A percentile compares a stretch with the other conserved stretches of the same genome.
phyloP scores from a whole-genome alignment of 2,113 vertebrate species.

The Eubucco bourcierii region DNA sequence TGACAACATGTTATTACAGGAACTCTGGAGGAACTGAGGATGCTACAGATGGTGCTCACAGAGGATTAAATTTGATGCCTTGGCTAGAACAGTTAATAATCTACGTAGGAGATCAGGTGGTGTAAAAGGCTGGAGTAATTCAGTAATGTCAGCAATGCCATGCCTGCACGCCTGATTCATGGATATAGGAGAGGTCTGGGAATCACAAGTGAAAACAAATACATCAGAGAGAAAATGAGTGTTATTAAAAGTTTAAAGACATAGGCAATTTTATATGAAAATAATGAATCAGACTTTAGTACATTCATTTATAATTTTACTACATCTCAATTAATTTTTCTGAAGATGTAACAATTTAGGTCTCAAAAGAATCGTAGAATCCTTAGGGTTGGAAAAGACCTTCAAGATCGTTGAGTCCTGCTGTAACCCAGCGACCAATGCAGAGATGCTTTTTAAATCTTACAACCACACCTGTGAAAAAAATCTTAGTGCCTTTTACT shows the following conservation, averaged over 20 bases:
- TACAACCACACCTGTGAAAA: neutral
- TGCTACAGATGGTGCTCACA: slow-evolving; percentile 57
- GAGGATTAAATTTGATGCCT: slow-evolving; percentile 69
- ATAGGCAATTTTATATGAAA: neutral
- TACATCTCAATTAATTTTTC: neutral
- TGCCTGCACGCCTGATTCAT: slow-evolving; percentile 51
- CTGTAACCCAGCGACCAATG: too few relatives aligned
- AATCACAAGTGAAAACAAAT: slow-evolving; percentile 42
- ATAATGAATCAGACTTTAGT: neutral
- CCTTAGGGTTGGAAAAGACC: too few relatives aligned
- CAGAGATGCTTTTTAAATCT: neutral
- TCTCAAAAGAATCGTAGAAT: neutral
- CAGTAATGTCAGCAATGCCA: slow-evolving; percentile 60
- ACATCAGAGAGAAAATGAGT: neutral
- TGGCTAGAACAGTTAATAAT: slow-evolving; percentile 64
- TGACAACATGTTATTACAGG: slow-evolving; percentile 62
- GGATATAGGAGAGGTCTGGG: slow-evolving; percentile 56
- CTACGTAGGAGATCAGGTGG: slow-evolving; percentile 36
- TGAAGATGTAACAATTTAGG: neutral
- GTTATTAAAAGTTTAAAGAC: neutral
- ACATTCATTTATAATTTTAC: neutral
- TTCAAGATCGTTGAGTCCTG: too few relatives aligned
- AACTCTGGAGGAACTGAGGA: slow-evolving; percentile 35
- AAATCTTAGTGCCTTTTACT: neutral
- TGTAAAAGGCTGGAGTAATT: slow-evolving; percentile 56